Evolutionary conservation across 2,113 vertebrate species (phyloP).

Genomic region (Cardinalis cardinalis): DNA sequence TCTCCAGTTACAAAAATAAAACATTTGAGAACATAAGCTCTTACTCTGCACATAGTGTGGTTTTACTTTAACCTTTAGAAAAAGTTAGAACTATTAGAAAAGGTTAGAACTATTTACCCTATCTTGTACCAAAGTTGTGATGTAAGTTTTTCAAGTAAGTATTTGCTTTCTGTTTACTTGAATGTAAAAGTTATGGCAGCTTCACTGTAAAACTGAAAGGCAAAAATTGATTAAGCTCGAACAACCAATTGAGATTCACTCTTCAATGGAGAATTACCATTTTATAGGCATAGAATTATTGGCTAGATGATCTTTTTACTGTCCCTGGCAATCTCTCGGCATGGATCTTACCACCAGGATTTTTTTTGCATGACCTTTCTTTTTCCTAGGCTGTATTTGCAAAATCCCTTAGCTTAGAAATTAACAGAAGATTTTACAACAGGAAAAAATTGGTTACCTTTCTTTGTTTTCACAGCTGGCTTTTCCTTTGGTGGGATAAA

Average conservation of each 20-base stretch:
- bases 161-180: background rate
- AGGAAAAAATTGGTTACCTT: constrained; percentile 73
- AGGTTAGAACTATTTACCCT: background rate
- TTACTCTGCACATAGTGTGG: background rate
- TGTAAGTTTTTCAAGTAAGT: background rate
- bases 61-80: background rate
- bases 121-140: background rate
- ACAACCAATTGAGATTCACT: background rate
- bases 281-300: background rate
- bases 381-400: background rate
- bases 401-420: background rate
- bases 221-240: background rate
- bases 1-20: background rate
- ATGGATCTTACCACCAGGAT: background rate
- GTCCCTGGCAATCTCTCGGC: background rate
- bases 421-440: background rate
- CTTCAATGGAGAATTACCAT: accelerated
- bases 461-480: constrained; percentile 71
- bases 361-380: background rate
- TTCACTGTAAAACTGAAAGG: background rate
- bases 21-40: background rate
- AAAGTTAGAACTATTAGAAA: background rate
- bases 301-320: background rate
- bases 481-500: constrained; percentile 97
- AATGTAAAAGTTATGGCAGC: background rate